Evolutionary conservation across 2,888 invertebrate genomes (phyloP), one percentile per base, ranked within the genome.

Genomic region (Acleris emargana): DNA sequence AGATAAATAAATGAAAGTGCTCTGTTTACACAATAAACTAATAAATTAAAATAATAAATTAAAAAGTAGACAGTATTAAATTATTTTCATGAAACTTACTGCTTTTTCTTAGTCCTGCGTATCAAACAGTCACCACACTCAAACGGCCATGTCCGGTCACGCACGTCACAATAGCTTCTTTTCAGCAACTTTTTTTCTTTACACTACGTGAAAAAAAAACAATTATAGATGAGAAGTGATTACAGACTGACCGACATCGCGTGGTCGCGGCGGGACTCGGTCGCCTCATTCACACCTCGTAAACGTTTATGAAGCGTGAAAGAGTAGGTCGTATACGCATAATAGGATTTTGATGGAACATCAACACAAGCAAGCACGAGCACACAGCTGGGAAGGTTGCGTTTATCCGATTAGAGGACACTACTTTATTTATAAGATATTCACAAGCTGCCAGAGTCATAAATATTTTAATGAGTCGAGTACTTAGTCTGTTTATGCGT

Each of bases 231-330:
- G 28, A 43, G 54, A 60, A 18, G 6, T 47, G 47, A 42, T 54
- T 49, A 55, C 55, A 59, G 64, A 64, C 38, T 58, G 38, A 18
- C 49, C 57, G 17, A 45, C 16, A 17, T 25, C 52, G 57, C 45
- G 47, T 0, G 28, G 4, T 13, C 13, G 49, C 38, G 28, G 18
- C 50, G 50, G 11, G 50, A 13, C 55, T 45, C 52, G 67, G 63
- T 50, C 57, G 58, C 68, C 22, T 43, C 69, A 68, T 69, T 68
- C 68, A 67, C 67, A 68, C 66, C 63, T 62, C 67, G 67, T 68
- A 69, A 72, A 72, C 66, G 54, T 50, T 49, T 54, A 57, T 68
- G 62, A 52, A 49, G 64, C 42, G 49, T 58, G 51, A 60, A 67
- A 62, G 62, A 67, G 64, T 45, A 61, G 61, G 61, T 57, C 45